These are phyloP conservation scores for Miniopterus natalensis DNA, from an alignment of 2,113 vertebrate species.

Conservation along the genomic window DNA sequence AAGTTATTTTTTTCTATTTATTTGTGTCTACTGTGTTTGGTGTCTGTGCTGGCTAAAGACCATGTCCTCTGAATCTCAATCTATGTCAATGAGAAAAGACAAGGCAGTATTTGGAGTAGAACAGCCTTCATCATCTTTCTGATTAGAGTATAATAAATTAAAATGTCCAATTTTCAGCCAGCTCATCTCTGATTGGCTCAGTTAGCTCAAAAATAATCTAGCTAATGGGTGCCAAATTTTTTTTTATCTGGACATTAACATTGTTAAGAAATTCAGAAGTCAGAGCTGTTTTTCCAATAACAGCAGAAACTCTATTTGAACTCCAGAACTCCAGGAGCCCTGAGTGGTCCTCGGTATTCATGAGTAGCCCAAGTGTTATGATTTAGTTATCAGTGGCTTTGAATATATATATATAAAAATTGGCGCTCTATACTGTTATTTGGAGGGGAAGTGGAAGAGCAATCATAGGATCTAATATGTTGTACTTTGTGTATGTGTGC, in stretches of 20 bases:
- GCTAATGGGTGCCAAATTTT: slow-evolving; percentile 81
- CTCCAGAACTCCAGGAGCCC: background rate
- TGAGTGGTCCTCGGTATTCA: background rate
- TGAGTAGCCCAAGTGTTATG: background rate
- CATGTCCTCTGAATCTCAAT: slow-evolving; percentile 69
- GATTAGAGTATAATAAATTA: slow-evolving; percentile 72
- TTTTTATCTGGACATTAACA: slow-evolving; percentile 48
- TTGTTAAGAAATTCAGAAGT: background rate
- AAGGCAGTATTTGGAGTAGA: slow-evolving; percentile 78
- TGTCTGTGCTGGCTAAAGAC: slow-evolving; percentile 81
- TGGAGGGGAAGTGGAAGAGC: background rate
- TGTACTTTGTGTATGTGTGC: background rate
- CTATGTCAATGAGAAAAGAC: slow-evolving; percentile 36
- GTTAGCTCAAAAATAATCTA: slow-evolving; percentile 78
- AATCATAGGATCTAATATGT: background rate
- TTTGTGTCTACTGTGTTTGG: slow-evolving; percentile 87
- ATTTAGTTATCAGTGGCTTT: background rate
- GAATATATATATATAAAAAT: background rate
- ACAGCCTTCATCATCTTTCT: slow-evolving; percentile 78
- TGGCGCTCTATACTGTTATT: background rate
- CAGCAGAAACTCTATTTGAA: background rate
- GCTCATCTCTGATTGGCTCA: slow-evolving; percentile 72
- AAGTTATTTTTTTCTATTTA: slow-evolving; percentile 94
- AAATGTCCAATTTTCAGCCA: slow-evolving; percentile 82
- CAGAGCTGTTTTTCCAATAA: background rate